Percentiles rank a stretch among this genome's conserved stretches.
Evolutionary conservation across 2,113 vertebrate genomes (phyloP).

Genomic region (Ciconia boyciana): DNA sequence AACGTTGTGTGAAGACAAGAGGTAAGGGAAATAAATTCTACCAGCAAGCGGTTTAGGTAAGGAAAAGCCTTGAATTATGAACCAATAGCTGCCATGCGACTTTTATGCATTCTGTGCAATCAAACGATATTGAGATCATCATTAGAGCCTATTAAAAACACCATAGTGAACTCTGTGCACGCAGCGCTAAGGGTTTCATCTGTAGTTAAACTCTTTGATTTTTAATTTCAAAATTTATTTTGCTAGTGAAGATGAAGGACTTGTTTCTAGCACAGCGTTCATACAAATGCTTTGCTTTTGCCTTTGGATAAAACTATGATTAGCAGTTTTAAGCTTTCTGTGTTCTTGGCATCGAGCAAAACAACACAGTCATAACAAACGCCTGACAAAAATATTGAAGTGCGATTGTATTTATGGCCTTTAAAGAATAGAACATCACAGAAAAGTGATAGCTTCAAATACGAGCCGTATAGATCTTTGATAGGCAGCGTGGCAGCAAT

Average conservation of each 20-base stretch:
- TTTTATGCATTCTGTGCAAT: conserved; percentile 31
- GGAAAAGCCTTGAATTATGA: neutral
- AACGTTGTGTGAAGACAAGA: neutral
- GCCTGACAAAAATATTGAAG: conserved; percentile 38
- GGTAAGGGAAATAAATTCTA: conserved; percentile 8
- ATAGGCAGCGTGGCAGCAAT: neutral
- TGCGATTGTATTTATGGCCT: neutral
- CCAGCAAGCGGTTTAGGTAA: neutral
- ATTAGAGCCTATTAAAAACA: conserved; percentile 40
- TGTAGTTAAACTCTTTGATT: conserved; percentile 55
- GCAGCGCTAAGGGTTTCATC: neutral
- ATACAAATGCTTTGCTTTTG: conserved; percentile 16
- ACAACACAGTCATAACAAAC: conserved; percentile 24
- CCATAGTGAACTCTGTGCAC: neutral
- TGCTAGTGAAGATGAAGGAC: conserved; percentile 45
- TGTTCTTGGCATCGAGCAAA: neutral
- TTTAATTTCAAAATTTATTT: conserved; percentile 55
- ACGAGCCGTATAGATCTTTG: neutral
- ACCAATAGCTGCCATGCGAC: fast-evolving
- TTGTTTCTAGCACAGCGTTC: neutral
- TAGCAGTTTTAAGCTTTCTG: conserved; percentile 32
- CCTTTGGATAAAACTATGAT: conserved; percentile 11
- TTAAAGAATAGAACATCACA: conserved; percentile 8
- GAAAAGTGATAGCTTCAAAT: neutral
- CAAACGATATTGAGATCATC: neutral